Conservation (phyloP, 2,113 vertebrate genomes). For the Equus przewalskii region DNA sequence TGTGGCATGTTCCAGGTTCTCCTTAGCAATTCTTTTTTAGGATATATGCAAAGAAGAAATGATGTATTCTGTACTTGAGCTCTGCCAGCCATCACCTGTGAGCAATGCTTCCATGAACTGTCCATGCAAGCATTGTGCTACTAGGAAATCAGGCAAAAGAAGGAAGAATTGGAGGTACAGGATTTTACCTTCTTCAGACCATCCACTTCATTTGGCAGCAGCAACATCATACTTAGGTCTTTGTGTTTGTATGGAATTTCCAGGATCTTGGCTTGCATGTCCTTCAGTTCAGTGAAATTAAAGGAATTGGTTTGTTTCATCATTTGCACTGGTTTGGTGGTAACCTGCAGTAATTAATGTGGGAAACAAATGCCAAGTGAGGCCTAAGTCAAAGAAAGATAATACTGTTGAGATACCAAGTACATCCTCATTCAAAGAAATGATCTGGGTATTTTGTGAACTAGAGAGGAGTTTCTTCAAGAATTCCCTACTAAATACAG, state of each 20-base stretch:
- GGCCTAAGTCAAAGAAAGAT: background rate
- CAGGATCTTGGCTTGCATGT: conserved; percentile 85
- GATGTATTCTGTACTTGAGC: background rate
- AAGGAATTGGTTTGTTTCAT: conserved; percentile 84
- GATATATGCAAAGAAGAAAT: background rate
- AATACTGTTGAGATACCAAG: background rate
- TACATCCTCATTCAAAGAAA: background rate
- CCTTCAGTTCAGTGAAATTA: conserved; percentile 73
- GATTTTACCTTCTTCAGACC: conserved; percentile 74
- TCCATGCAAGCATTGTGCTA: accelerated
- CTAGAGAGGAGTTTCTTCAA: background rate
- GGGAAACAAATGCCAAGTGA: background rate
- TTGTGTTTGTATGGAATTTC: conserved; percentile 88
- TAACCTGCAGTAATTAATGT: conserved; percentile 79
- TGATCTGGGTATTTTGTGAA: background rate
- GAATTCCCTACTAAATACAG: background rate
- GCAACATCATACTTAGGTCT: conserved; percentile 90
- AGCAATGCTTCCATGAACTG: background rate
- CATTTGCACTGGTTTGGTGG: conserved; percentile 86
- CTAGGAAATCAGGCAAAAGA: accelerated
- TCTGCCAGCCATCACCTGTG: background rate
- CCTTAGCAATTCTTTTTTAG: background rate
- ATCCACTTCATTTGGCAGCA: conserved; percentile 85
- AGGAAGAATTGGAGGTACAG: accelerated
- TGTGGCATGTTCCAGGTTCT: background rate